Conservation (phyloP, 2,888 invertebrate genomes). For the Limnephilus lunatus region DNA sequence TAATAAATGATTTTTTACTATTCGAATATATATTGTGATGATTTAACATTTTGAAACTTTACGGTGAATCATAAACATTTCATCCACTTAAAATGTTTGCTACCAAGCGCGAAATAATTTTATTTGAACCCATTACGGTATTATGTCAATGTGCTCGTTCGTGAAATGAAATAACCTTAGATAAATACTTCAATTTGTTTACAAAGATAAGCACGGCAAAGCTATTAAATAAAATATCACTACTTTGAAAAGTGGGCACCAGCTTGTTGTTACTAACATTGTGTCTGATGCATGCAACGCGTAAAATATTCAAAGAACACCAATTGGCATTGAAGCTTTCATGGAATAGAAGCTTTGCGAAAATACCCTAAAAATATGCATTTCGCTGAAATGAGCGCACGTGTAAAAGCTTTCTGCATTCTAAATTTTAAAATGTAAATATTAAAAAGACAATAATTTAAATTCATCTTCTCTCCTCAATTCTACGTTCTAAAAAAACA, state of each 20-base stretch:
- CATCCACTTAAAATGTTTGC: neutral
- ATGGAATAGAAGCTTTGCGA: neutral
- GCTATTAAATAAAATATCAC: neutral
- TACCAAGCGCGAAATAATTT: neutral
- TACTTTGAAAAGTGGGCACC: neutral
- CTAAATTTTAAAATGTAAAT: neutral
- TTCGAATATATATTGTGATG: neutral
- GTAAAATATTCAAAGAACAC: constrained; percentile 9
- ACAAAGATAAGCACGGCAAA: neutral
- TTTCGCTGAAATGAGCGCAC: neutral
- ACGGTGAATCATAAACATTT: neutral
- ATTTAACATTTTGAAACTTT: neutral
- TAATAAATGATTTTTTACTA: neutral
- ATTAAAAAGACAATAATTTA: neutral
- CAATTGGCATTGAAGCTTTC: neutral
- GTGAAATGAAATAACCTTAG: neutral
- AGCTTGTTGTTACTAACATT: neutral
- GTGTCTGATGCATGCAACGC: neutral
- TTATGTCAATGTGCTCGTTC: neutral
- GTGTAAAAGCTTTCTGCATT: neutral
- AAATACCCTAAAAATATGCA: neutral
- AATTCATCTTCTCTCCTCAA: neutral
- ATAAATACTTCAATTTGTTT: neutral
- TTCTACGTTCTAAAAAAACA: neutral
- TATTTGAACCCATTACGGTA: neutral